Conservation (phyloP, 2,797 vertebrate species). For the Luscinia megarhynchos region DNA sequence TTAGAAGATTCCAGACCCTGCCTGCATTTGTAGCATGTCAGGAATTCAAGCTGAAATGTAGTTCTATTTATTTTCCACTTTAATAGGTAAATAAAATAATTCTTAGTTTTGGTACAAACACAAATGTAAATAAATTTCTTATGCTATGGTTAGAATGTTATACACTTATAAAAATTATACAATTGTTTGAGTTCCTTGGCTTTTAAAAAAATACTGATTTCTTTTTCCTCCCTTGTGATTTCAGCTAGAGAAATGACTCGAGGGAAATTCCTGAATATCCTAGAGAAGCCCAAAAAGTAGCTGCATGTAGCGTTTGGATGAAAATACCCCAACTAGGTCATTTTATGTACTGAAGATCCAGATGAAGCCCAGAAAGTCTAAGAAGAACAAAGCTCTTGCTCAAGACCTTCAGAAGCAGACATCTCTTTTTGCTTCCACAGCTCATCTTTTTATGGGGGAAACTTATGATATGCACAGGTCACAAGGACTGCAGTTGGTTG, state of each 20-base stretch:
- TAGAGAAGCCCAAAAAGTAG: conserved; percentile 96
- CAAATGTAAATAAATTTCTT: neutral
- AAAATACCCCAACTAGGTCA: neutral
- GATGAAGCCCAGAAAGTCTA: neutral
- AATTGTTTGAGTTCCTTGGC: neutral
- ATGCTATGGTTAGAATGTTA: neutral
- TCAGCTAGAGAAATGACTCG: conserved; percentile 98
- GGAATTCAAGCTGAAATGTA: neutral
- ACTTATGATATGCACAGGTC: neutral
- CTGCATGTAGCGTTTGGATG: neutral
- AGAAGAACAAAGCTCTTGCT: conserved; percentile 22
- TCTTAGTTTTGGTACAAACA: neutral
- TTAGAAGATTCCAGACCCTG: conserved; percentile 27
- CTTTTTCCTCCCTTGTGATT: conserved; percentile 72
- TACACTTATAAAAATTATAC: neutral
- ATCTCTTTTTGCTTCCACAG: conserved; percentile 3
- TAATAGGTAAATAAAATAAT: neutral
- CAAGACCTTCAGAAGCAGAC: conserved; percentile 21
- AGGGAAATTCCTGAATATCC: conserved; percentile 97
- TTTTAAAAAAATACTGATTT: conserved; percentile 40
- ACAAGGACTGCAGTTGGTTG: neutral
- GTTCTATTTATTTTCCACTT: neutral
- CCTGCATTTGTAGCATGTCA: conserved; percentile 9
- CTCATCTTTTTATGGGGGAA: neutral
- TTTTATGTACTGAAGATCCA: neutral